These are phyloP conservation scores for Anneissia japonica DNA, from an alignment of 35 echinoderm and acorn worm species.

Conservation along the genomic window DNA sequence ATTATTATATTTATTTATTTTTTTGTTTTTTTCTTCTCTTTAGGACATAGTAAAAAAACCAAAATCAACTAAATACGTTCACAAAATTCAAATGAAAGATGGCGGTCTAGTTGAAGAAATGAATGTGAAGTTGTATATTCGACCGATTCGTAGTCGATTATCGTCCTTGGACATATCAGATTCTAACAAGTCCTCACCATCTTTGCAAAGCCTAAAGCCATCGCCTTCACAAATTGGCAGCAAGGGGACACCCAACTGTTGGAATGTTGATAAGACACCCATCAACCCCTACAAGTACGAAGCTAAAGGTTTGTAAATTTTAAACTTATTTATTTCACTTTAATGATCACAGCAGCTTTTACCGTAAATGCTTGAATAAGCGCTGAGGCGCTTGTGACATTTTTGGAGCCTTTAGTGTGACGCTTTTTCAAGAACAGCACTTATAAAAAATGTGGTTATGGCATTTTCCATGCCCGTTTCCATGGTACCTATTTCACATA, in stretches of 20 bases:
- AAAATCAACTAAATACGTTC: conserved; percentile 12
- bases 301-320: neutral
- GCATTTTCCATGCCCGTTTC: no score
- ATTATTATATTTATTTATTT: neutral
- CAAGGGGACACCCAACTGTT: neutral
- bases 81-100: conserved; percentile 13
- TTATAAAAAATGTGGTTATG: no score
- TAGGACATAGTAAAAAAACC: conserved; percentile 48
- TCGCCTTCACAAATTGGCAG: neutral
- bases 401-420: no score
- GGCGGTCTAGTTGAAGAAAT: conserved; percentile 4
- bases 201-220: neutral
- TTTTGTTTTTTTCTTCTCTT: no score
- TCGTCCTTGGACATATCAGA: neutral
- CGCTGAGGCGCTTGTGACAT: no score
- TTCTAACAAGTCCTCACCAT: neutral
- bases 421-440: no score
- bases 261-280: neutral
- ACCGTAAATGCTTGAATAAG: no score
- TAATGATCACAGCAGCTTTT: no score
- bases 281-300: neutral
- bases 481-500: no score
- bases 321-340: no score
- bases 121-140: conserved; percentile 16
- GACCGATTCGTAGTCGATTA: neutral